Evolutionary conservation across 1,140 invertebrate species (phyloP), one percentile per base, ranked within the genome.

Genomic region (Galleria mellonella): DNA sequence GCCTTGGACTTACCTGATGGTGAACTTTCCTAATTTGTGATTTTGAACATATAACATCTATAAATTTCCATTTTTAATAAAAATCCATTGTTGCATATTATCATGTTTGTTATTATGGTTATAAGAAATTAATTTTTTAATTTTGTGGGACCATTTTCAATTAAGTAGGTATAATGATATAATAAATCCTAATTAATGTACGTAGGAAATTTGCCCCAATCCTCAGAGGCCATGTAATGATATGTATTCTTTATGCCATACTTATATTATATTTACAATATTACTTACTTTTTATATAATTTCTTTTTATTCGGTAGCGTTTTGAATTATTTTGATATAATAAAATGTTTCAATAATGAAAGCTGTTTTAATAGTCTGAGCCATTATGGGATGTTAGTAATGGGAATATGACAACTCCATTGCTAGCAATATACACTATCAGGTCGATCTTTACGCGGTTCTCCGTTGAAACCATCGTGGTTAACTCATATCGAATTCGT

Each of bases 101-200:
- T 23, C 30, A 44, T 38, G 65, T 52, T 37, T 48, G 43, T 39
- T 46, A 54, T 48, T 49, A 36, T 53, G 29, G 15, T 43, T 51
- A 28, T 46, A 28, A 32, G 44, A 45, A 40, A 39, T 51, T 32
- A 12, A 50, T 53, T 39, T 49, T 23, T 23, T 43, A 35, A 43
- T 40, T 47, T 38, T 11, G 32, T 30, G 53, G 53, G 53, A 55
- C 53, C 53, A 51, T 44, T 40, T 39, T 23, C 17, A 23, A 17
- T 43, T 52, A 41, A 33, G 11, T 40, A 43, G 30, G 12, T 13
- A 28, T 40, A 28, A 33, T n/a, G 32, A n/a, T 47, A 8, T 14
- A n/a, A n/a, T n/a, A n/a, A n/a, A n/a, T n/a, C 14, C 12, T 32
- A 14, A 32, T 31, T 30, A 43, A 43, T 42, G 27, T 48, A 35